Conservation (phyloP, 2,113 vertebrate genomes). For the Tichodroma muraria region DNA sequence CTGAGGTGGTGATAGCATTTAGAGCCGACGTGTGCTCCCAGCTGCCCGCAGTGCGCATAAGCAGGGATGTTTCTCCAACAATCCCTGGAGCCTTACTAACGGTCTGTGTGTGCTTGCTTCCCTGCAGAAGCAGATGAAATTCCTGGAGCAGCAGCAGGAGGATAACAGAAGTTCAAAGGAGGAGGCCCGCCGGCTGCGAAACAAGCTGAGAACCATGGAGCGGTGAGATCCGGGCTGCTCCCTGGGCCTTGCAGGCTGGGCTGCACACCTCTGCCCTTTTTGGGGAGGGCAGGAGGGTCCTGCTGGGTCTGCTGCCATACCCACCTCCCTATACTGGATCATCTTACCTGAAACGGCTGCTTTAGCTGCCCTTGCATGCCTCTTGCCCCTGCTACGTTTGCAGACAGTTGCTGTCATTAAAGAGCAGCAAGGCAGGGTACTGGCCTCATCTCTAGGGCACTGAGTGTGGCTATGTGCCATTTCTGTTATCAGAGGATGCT, state of each 20-base stretch:
- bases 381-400: neutral
- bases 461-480: neutral
- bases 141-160: slow-evolving; percentile 84
- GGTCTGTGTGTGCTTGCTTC: neutral
- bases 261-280: neutral
- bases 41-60: neutral
- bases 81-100: neutral
- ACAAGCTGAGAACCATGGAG: slow-evolving; percentile 85
- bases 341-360: neutral
- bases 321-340: neutral
- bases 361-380: neutral
- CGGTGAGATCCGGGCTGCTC: slow-evolving; percentile 60
- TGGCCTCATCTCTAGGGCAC: neutral
- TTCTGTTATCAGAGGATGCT: neutral
- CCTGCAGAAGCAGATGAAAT: slow-evolving; percentile 91
- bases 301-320: neutral
- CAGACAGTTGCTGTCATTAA: neutral
- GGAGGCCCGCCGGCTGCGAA: slow-evolving; percentile 78
- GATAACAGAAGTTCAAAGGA: slow-evolving; percentile 83
- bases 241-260: neutral
- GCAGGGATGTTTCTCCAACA: neutral
- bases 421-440: neutral
- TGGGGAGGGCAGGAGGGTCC: neutral
- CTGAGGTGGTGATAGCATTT: neutral
- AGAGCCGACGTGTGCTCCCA: neutral